phyloP scores from a whole-genome alignment of 1,140 invertebrate species.

The Drosophila sturtevanti region DNA sequence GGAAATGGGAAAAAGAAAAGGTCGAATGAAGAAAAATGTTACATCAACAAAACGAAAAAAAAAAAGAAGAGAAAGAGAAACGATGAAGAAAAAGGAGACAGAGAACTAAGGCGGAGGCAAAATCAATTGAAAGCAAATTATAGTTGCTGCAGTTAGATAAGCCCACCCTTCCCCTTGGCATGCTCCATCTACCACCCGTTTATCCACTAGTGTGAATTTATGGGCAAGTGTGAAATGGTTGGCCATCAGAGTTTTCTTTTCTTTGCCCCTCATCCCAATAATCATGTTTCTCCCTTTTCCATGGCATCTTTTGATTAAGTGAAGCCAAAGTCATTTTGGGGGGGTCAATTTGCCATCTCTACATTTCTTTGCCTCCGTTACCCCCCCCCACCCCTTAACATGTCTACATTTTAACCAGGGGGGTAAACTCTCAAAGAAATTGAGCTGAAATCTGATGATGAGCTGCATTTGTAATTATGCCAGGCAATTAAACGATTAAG shows the following conservation, averaged over 20 bases:
- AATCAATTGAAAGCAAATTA: slow-evolving; percentile 81
- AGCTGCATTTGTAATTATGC: slow-evolving; percentile 80
- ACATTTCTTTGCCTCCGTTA: no score
- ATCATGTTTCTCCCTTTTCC: not conserved
- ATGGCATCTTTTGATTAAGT: slow-evolving; percentile 24
- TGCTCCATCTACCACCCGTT: not conserved
- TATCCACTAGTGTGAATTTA: slow-evolving; percentile 3
- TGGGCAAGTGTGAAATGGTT: slow-evolving; percentile 42
- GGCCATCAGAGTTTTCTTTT: slow-evolving; percentile 20
- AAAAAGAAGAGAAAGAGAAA: not conserved
- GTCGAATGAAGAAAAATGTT: slow-evolving; percentile 74
- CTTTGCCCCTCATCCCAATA: not conserved
- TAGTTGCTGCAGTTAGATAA: slow-evolving; percentile 79
- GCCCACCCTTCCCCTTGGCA: slow-evolving; percentile 14
- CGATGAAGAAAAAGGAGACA: not conserved
- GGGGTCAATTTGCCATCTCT: slow-evolving; percentile 45
- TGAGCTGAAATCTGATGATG: slow-evolving; percentile 77
- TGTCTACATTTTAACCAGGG: not conserved
- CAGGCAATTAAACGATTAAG: slow-evolving; percentile 80
- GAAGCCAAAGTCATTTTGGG: slow-evolving; percentile 27
- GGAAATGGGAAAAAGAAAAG: slow-evolving; percentile 44
- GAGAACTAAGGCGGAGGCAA: slow-evolving; percentile 40
- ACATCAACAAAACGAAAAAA: slow-evolving; percentile 26
- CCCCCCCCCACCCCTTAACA: not conserved
- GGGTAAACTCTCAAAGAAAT: slow-evolving; percentile 49